phyloP scores from a whole-genome alignment of 2,888 invertebrate genomes.

The Automeris io region DNA sequence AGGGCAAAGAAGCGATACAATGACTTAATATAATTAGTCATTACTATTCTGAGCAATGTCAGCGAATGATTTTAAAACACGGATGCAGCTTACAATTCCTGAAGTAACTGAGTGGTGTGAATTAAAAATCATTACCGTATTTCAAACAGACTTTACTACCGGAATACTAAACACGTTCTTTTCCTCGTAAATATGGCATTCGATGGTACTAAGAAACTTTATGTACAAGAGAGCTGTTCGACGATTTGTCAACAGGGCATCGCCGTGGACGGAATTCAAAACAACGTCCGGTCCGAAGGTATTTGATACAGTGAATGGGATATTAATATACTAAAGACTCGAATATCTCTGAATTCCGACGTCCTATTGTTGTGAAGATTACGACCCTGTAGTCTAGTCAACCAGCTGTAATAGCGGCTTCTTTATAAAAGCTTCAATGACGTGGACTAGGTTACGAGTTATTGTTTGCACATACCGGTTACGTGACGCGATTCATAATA shows the following conservation, averaged over 20 bases:
- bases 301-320: slow-evolving; percentile 20
- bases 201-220: slow-evolving; percentile 16
- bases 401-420: neutral
- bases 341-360: slow-evolving; percentile 10
- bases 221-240: slow-evolving; percentile 17
- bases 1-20: no score
- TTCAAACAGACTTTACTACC: neutral
- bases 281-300: slow-evolving; percentile 35
- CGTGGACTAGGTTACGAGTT: neutral
- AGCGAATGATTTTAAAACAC: neutral
- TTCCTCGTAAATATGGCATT: slow-evolving; percentile 20
- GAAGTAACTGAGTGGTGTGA: neutral
- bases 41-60: neutral
- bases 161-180: slow-evolving; percentile 11
- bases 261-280: slow-evolving; percentile 35
- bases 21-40: neutral
- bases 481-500: no score
- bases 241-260: slow-evolving; percentile 43
- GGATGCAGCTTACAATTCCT: neutral
- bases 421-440: neutral
- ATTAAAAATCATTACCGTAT: slow-evolving; percentile 2
- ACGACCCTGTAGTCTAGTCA: neutral
- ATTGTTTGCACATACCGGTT: neutral
- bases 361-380: slow-evolving; percentile 2
- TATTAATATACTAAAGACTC: slow-evolving; percentile 19